Evolutionary conservation across 1,140 invertebrate genomes (phyloP).

Genomic region (Drosophila pseudoobscura): DNA sequence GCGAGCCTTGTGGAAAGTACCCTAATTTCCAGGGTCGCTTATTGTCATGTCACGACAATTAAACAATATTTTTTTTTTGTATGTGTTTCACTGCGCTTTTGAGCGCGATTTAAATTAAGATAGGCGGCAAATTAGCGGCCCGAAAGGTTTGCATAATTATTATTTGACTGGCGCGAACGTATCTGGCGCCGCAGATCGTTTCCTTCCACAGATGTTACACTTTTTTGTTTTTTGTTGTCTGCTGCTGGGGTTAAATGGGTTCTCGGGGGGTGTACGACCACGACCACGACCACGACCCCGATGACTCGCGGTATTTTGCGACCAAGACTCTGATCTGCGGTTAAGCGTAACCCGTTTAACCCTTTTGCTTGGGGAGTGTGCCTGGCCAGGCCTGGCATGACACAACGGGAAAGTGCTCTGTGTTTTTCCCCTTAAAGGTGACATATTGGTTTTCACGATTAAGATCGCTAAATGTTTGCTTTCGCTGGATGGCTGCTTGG

Average conservation of each 20-base stretch:
- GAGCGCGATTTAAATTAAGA: conserved; percentile 80
- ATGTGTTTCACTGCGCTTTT: conserved; percentile 64
- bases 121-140: conserved; percentile 78
- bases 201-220: conserved; percentile 68
- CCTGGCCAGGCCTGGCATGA: conserved; percentile 68
- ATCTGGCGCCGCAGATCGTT: conserved; percentile 62
- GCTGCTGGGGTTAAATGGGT: conserved; percentile 44
- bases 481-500: conserved; percentile 1
- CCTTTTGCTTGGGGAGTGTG: conserved; percentile 46
- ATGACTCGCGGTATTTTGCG: conserved; percentile 68
- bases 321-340: conserved; percentile 37
- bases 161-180: conserved; percentile 58
- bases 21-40: conserved; percentile 72
- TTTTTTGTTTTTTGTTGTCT: conserved; percentile 52
- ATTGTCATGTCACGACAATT: conserved; percentile 79
- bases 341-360: conserved; percentile 76
- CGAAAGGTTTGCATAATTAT: conserved; percentile 80
- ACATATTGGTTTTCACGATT: conserved; percentile 75
- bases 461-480: conserved; percentile 59
- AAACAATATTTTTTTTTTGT: conserved; percentile 56
- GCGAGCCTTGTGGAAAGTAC: conserved; percentile 13
- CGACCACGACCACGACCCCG: conserved; percentile 27
- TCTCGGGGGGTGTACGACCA: conserved; percentile 35
- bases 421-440: conserved; percentile 60
- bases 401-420: conserved; percentile 54